Percentiles rank a stretch among this genome's conserved stretches.
phyloP scores from a whole-genome alignment of 1,140 invertebrate genomes.

The Muscidifurax raptorellus region DNA sequence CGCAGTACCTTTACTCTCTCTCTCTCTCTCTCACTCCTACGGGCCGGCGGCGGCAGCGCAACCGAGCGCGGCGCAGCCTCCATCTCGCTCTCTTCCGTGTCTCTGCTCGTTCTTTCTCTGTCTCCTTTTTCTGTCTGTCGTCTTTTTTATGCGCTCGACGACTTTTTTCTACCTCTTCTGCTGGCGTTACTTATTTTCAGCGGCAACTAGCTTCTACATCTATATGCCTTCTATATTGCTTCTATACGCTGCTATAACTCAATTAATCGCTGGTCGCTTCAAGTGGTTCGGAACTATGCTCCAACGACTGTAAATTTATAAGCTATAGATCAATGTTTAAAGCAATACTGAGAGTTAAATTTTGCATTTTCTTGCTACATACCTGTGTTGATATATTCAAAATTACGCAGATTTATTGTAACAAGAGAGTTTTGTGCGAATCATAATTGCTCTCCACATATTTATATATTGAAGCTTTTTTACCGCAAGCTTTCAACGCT shows the following conservation, averaged over 20 bases:
- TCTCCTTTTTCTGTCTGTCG: not conserved
- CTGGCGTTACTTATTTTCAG: conserved; percentile 29
- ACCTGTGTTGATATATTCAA: no score
- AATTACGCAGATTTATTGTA: no score
- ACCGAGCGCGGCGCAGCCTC: conserved; percentile 67
- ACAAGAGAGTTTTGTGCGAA: no score
- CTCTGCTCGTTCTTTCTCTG: not conserved
- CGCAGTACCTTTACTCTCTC: conserved; percentile 70
- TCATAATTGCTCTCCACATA: no score
- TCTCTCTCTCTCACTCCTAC: conserved; percentile 54
- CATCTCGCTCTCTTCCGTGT: conserved; percentile 45
- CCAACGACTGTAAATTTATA: not conserved
- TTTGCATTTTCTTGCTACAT: no score
- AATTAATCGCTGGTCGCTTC: conserved; percentile 23
- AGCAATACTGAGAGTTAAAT: not conserved
- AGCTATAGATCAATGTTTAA: not conserved
- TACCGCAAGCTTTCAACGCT: no score
- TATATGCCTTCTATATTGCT: not conserved
- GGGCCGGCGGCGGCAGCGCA: conserved; percentile 59
- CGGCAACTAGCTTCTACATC: not conserved
- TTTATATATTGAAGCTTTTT: no score
- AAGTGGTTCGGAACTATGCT: not conserved
- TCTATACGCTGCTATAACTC: conserved; percentile 15
- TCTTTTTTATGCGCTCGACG: not conserved
- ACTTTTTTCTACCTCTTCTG: not conserved